phyloP scores from a whole-genome alignment of 1,140 invertebrate species.

The Tachypleus tridentatus region DNA sequence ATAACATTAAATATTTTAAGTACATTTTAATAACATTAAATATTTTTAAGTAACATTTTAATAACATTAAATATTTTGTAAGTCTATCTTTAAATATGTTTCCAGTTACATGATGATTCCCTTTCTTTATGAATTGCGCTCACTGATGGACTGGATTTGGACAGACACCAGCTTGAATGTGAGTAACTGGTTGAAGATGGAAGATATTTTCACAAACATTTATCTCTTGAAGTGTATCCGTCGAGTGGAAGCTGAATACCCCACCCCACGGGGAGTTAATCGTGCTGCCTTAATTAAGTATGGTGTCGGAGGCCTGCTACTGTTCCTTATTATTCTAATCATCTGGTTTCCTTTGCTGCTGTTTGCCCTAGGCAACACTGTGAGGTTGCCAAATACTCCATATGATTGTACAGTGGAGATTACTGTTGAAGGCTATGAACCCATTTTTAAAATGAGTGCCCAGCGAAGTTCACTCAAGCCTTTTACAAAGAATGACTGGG shows the following conservation, averaged over 20 bases:
- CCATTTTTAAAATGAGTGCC: conserved; percentile 61
- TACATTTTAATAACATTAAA: no score
- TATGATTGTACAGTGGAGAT: conserved; percentile 70
- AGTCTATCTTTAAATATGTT: no score
- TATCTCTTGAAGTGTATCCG: conserved; percentile 90
- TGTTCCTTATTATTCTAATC: conserved; percentile 64
- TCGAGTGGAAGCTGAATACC: conserved; percentile 78
- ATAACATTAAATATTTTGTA: no score
- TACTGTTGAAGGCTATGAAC: conserved; percentile 76
- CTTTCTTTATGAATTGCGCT: conserved; percentile 90
- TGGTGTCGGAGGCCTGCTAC: conserved; percentile 70
- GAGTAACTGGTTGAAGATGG: conserved; percentile 99
- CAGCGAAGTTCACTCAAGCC: conserved; percentile 49
- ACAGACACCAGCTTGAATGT: conserved; percentile 97
- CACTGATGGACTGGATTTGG: conserved; percentile 99
- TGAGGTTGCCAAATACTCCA: conserved; percentile 76
- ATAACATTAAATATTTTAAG: no score
- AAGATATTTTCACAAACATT: conserved; percentile 95
- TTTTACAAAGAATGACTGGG: conserved; percentile 48
- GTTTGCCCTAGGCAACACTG: conserved; percentile 88
- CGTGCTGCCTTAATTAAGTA: conserved; percentile 75
- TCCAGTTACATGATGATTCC: conserved; percentile 85
- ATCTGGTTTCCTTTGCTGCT: conserved; percentile 96
- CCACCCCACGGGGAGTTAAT: conserved; percentile 73
- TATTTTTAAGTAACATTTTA: no score